phyloP scores from a whole-genome alignment of 1,140 invertebrate species.

The Pissodes strobi region DNA sequence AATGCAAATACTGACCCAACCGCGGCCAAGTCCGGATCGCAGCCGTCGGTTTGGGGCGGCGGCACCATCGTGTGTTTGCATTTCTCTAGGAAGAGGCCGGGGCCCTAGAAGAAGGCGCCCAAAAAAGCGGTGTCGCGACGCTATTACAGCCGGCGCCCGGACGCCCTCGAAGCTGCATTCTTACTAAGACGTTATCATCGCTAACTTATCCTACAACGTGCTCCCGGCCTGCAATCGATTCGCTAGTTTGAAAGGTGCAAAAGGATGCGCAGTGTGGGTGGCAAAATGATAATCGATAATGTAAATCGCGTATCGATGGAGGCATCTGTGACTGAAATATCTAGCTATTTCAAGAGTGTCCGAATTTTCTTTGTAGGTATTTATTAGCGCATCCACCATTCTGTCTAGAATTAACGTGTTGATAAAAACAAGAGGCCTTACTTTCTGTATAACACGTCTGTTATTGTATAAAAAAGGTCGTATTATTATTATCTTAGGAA shows the following conservation, averaged over 20 bases:
- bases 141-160: slow-evolving; percentile 21
- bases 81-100: slow-evolving; percentile 23
- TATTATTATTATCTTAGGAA: too few species aligned
- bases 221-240: slow-evolving; percentile 24
- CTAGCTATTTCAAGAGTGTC: too few species aligned
- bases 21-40: slow-evolving; percentile 34
- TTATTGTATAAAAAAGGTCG: too few species aligned
- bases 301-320: too few species aligned
- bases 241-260: slow-evolving; percentile 12
- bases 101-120: slow-evolving; percentile 29
- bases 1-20: slow-evolving; percentile 33
- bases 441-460: too few species aligned
- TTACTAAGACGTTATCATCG: slow-evolving; percentile 11
- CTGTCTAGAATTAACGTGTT: too few species aligned
- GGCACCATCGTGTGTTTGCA: slow-evolving; percentile 33
- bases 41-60: slow-evolving; percentile 33
- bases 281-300: slow-evolving; percentile 12
- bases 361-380: too few species aligned
- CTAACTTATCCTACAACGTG: slow-evolving; percentile 21
- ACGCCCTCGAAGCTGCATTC: slow-evolving; percentile 27
- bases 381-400: too few species aligned
- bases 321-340: too few species aligned
- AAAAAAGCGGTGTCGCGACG: slow-evolving; percentile 34
- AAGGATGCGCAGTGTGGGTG: slow-evolving; percentile 29
- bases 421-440: too few species aligned